These are phyloP conservation scores for rabbit (Oryctolagus cuniculus) DNA, from an alignment of 2,113 vertebrate genomes.

Conservation along the genomic window DNA sequence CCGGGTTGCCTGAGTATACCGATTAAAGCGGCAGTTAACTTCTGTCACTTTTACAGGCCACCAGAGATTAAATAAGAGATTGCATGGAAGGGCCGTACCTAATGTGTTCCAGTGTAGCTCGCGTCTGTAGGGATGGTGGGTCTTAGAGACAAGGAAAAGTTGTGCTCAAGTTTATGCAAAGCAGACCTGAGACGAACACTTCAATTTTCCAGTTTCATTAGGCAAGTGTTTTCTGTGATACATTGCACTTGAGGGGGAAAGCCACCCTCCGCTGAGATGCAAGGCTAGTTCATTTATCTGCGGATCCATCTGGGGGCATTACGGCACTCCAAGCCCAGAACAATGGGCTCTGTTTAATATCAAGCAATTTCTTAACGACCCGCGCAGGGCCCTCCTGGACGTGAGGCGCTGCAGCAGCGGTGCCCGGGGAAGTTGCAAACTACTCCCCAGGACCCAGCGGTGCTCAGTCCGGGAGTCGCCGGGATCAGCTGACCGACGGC, in stretches of 20 bases:
- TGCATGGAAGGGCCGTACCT: background rate
- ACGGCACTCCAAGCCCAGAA: conserved; percentile 66
- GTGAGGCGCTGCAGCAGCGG: background rate
- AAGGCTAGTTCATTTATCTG: conserved; percentile 75
- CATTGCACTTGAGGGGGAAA: background rate
- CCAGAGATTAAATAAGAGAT: background rate
- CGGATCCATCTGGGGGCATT: conserved; percentile 63
- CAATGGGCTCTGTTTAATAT: conserved; percentile 58
- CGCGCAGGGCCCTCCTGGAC: background rate
- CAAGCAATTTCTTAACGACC: conserved; percentile 43
- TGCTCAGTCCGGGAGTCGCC: conserved; percentile 80
- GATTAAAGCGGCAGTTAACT: conserved; percentile 51
- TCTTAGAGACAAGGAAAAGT: background rate
- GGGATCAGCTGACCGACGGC: conserved; percentile 78
- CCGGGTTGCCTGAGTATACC: conserved; percentile 2
- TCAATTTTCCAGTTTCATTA: background rate
- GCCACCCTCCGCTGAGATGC: conserved; percentile 6
- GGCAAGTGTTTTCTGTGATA: conserved; percentile 56
- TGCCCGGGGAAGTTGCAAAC: conserved; percentile 79
- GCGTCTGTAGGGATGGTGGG: background rate
- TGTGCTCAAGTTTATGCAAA: conserved; percentile 41
- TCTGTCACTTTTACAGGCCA: background rate
- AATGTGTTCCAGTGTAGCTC: background rate
- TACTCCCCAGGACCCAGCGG: conserved; percentile 74
- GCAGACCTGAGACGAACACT: background rate